These are phyloP conservation scores for Todus mexicanus DNA, from an alignment of 2,797 vertebrate species.

Conservation along the genomic window DNA sequence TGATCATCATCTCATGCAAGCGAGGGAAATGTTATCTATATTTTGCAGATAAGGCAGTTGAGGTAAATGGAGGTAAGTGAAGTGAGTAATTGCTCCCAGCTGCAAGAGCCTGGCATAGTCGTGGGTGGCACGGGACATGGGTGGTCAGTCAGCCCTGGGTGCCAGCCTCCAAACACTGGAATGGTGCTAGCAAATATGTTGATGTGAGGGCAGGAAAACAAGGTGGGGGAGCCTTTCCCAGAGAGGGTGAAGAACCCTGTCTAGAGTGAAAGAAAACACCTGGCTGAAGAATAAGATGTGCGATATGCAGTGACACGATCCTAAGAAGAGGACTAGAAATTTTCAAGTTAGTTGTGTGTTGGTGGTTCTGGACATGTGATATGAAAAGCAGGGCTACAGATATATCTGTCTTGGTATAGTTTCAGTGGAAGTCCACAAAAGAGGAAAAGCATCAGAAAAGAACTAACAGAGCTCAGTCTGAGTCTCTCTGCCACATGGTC, in stretches of 20 bases:
- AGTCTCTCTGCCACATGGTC: background rate
- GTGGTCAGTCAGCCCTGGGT: background rate
- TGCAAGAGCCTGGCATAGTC: background rate
- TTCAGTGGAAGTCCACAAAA: rapidly evolving
- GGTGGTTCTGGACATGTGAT: rapidly evolving
- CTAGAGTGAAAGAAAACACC: background rate
- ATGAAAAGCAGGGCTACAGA: background rate
- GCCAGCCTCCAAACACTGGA: rapidly evolving
- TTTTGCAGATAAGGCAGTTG: background rate
- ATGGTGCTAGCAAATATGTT: background rate
- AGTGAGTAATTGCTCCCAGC: background rate
- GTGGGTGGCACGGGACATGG: rapidly evolving
- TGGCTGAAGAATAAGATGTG: background rate
- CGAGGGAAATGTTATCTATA: background rate
- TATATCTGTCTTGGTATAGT: rapidly evolving
- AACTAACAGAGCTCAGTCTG: background rate
- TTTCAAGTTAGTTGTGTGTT: background rate
- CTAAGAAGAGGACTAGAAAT: background rate
- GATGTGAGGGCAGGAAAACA: background rate
- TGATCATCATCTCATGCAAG: background rate
- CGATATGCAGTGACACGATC: background rate
- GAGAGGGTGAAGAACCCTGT: too few relatives aligned
- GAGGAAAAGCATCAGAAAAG: background rate
- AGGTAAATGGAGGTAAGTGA: background rate
- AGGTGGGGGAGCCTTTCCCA: background rate